phyloP scores from a whole-genome alignment of 2,113 vertebrate species.

The Tragulus kanchil region DNA sequence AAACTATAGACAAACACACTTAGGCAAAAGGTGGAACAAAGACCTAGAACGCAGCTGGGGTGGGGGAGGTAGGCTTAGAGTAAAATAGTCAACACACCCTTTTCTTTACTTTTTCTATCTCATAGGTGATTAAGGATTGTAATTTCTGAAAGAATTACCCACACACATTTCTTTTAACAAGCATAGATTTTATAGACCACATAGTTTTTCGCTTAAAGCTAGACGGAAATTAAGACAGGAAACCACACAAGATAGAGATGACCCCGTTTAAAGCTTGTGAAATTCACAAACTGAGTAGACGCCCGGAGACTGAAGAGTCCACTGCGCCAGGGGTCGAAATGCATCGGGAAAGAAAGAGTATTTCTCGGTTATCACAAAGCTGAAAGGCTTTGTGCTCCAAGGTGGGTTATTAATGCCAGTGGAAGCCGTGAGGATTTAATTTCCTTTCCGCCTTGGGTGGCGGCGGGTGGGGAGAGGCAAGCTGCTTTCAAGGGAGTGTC shows the following conservation, averaged over 20 bases:
- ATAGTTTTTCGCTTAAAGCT: too few species aligned
- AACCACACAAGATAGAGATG: background rate
- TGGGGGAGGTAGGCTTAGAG: background rate
- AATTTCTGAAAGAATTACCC: background rate
- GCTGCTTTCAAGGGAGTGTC: background rate
- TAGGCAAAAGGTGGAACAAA: conserved; percentile 7
- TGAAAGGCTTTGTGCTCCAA: conserved; percentile 50
- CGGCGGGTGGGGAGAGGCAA: background rate
- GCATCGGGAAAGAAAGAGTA: background rate
- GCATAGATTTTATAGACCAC: background rate
- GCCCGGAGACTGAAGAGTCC: background rate
- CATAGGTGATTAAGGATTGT: background rate
- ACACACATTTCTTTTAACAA: background rate
- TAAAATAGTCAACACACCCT: background rate
- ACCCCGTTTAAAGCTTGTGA: background rate
- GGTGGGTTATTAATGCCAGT: conserved; percentile 50
- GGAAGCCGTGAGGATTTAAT: conserved; percentile 63
- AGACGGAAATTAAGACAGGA: too few species aligned
- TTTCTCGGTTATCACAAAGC: conserved; percentile 26
- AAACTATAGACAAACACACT: background rate
- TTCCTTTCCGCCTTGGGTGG: conserved; percentile 28
- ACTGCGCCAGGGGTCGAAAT: background rate
- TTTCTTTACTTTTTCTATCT: background rate
- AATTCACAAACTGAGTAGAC: background rate
- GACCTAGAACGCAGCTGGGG: background rate